Conservation (phyloP, 1,140 invertebrate genomes). For the Branchinecta lynchi region DNA sequence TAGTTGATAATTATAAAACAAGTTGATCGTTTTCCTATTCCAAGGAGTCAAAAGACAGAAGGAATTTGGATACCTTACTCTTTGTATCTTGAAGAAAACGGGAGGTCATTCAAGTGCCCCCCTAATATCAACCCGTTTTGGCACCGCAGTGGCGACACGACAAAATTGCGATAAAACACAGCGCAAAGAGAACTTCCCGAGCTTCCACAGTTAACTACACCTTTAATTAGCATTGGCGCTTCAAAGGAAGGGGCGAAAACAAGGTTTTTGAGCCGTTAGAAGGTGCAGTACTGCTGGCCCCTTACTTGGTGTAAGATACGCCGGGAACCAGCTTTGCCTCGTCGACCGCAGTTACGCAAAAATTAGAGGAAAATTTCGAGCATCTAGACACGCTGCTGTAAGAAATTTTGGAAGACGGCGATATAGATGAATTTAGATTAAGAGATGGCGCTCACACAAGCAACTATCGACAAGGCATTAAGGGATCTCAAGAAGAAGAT, state of each 20-base stretch:
- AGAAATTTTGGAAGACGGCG: constrained; percentile 9
- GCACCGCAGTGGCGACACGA: neutral
- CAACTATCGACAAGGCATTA: neutral
- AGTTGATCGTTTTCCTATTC: no score
- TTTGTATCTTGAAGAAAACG: no score
- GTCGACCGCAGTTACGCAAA: neutral
- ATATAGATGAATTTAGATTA: neutral
- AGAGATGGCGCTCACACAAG: neutral
- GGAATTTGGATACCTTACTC: no score
- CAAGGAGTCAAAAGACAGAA: no score
- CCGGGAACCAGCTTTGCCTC: neutral
- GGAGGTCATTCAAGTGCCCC: no score
- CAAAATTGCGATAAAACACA: neutral
- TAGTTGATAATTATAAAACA: no score
- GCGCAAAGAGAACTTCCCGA: neutral
- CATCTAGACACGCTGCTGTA: neutral
- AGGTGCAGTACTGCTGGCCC: neutral
- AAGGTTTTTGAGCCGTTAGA: neutral
- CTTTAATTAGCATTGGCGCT: neutral
- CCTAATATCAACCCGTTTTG: neutral
- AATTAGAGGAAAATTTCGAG: neutral
- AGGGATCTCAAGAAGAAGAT: neutral
- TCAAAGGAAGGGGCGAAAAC: neutral
- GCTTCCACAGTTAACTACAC: neutral
- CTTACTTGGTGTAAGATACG: neutral